Conservation (phyloP, 2,113 vertebrate genomes). For the Campylorhamphus procurvoides region DNA sequence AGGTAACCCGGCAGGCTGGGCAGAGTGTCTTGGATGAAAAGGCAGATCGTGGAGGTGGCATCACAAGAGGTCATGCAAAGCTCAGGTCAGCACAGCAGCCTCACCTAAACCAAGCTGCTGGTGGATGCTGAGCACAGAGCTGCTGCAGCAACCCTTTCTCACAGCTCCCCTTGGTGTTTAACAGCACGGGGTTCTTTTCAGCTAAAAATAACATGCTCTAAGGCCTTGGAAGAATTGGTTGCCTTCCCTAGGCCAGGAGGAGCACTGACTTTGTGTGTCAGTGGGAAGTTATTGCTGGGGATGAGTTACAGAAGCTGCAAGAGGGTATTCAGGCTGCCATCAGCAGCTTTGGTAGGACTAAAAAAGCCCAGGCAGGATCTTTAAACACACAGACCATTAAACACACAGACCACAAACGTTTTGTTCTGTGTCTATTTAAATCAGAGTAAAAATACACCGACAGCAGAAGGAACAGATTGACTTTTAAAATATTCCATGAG, state of each 20-base stretch:
- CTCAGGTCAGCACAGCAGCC: neutral
- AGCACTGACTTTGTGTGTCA: neutral
- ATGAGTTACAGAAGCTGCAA: neutral
- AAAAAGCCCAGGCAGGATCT: neutral
- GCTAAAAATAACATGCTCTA: neutral
- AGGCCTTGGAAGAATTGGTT: neutral
- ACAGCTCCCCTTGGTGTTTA: neutral
- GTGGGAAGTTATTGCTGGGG: neutral
- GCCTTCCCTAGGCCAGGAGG: neutral
- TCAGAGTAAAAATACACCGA: neutral
- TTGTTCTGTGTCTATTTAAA: neutral
- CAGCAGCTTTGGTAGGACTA: neutral
- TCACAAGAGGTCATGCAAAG: fast-evolving
- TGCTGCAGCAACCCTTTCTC: neutral
- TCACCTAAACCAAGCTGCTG: neutral
- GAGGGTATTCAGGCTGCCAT: neutral
- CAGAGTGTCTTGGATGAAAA: neutral
- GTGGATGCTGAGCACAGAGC: fast-evolving
- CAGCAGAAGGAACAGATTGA: neutral
- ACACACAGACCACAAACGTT: neutral
- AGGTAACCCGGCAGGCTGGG: neutral
- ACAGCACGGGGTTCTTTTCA: neutral
- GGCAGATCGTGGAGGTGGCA: neutral
- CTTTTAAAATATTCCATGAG: neutral
- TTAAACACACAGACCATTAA: neutral